Base-by-base conservation (phyloP, 2,888 invertebrate genomes). In the Pyrrhia umbra region DNA sequence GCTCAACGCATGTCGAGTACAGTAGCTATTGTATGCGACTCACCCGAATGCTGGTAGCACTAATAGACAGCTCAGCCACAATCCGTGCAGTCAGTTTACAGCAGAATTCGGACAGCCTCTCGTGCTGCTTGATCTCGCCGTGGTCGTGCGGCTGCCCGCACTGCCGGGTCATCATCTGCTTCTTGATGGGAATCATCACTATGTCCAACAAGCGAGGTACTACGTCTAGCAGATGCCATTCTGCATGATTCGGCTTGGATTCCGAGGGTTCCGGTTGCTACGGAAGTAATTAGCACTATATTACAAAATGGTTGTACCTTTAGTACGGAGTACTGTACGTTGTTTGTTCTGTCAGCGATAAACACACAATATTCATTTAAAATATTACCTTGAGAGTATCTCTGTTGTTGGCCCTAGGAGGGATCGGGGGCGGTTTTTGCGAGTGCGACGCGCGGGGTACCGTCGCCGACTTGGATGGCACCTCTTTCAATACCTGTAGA, bases 61-160 rank as follows among this genome's bases (percentile, higher is more conserved):
- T 92, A 49, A 87, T 86, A 0, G 93, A 97, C 67, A 99, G 95
- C 92, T 99, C 99, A 1, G 98, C 98, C 42, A 99, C 96, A 0
- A 99, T 97, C 57, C 98, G 96, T 0, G 98, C 97, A 64, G 97
- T 88, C 18, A 98, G 92, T 87, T 97, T 97, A 84, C 97, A 97
- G 82, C 97, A 97, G 87, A 95, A 96, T 64, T 96, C 95, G 0
- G 96, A 93, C 2, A 97, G 94, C 2, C 95, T 93, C 10, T 96
- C 96, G 45, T 95, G 83, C 43, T 95, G 95, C 62, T 95, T 95
- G 68, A 95, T 94, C 80, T 94, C 93, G 23, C 93, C 94, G 75
- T 94, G 94, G 71, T 95, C 92, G 73, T 94, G 92, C 8, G 91
- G 85, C 70, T 91, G 90, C 0, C 90, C 89, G 69, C 95, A 95